Base-by-base conservation (phyloP, 2,888 invertebrate genomes). In the Meteorus colon region DNA sequence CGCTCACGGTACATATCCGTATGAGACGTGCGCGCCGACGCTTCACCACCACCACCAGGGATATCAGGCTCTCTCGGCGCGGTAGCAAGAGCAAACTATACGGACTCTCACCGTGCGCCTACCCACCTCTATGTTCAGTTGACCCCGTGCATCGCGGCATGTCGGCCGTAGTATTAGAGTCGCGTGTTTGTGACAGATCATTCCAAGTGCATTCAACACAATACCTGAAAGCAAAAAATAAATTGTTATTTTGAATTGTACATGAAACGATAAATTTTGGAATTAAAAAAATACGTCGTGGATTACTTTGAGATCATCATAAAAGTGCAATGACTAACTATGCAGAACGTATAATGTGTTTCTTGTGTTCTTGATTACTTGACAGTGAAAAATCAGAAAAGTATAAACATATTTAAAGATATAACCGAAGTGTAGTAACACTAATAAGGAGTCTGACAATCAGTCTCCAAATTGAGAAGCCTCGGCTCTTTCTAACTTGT, bases 111-210 rank as follows among this genome's bases (percentile, higher is more conserved):
- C 79, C 73, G 67, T 66, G 72, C 74, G 59, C 76, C 77, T 62
- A 48, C 71, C 78, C 72, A 77, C 79, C 79, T 75, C 82, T 81
- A 82, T 82, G 84, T 84, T 88, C 88, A 89, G 89, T 89, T 89
- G 88, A 89, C 88, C 89, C 88, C 89, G 89, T 89, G 89, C 87
- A 89, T 84, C 88, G 89, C 88, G 88, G 89, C 87, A 87, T 88
- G 89, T 85, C 86, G 87, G 89, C 84, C 84, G 86, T 68, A 48
- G 67, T 68, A 66, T 67, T 37, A 65, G 63, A 63, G 68, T 73
- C 69, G 63, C 76, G 68, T 68, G 68, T 65, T 84, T 81, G 83
- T 85, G 70, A 76, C 48, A 74, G 45, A 78, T 60, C 68, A 67
- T 67, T 71, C n/a, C 55, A 34, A 55, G 75, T 79, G n/a, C 24